Conservation (phyloP, 2,797 vertebrate species). For the Muscicapa comitata region DNA sequence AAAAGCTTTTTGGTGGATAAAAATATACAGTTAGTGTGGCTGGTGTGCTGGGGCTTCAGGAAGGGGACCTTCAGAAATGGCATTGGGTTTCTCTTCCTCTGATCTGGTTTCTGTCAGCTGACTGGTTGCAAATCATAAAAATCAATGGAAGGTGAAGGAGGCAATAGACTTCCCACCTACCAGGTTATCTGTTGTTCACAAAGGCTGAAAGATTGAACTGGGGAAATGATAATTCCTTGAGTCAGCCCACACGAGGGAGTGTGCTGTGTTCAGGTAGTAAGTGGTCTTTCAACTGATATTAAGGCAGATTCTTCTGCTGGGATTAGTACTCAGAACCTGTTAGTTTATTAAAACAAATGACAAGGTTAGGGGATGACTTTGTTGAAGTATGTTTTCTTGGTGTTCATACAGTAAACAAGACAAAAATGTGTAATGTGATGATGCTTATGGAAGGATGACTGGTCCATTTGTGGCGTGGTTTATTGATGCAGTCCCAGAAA, state of each 20-base stretch:
- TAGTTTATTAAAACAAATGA: not conserved
- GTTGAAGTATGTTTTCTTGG: not conserved
- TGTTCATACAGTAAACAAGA: not conserved
- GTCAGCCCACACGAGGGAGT: rapidly evolving
- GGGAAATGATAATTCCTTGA: not conserved
- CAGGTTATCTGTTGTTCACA: not conserved
- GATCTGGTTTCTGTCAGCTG: not conserved
- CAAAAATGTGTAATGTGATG: not conserved
- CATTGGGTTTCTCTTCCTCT: not conserved
- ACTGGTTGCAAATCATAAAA: rapidly evolving
- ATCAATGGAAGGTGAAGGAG: not conserved
- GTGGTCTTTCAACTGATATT: not conserved
- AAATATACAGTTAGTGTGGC: not conserved
- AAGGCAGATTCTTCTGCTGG: not conserved
- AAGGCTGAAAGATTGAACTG: not conserved
- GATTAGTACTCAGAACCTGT: not conserved
- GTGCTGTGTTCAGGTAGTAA: rapidly evolving
- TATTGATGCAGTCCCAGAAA: not conserved
- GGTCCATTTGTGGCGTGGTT: not conserved
- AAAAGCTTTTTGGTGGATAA: not conserved
- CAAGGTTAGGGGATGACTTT: not conserved
- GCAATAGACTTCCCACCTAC: not conserved
- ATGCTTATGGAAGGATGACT: not conserved
- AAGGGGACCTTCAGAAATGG: not conserved
- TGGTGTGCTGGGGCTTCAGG: not conserved